Evolutionary conservation across 2,797 vertebrate species (phyloP), one percentile per base, ranked within the genome.

Genomic region (Alauda arvensis): DNA sequence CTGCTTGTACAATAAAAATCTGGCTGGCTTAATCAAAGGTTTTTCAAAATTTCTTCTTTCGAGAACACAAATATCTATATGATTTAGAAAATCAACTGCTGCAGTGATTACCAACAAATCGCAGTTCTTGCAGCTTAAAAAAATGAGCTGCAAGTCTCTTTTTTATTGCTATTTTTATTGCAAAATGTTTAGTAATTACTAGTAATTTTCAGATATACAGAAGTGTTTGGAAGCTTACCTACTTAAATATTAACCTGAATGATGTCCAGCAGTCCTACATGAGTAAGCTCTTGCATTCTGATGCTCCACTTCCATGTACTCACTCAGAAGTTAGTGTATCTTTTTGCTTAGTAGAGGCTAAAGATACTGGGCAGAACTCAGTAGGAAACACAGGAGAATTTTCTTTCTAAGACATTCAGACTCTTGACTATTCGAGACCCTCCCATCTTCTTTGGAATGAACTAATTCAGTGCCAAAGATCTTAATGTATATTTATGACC

Each of bases 111-210:
- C 15, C 9, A 81, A 55, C 2, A 59, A 37, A 34, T 7, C 26
- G 1, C 4, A 28, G 18, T 8, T 40, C 33, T 56, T 59, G 59
- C 37, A 67, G 13, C 19, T 37, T 39, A 56, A 86, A 87, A 87
- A 13, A n/a, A 31, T 8, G 2, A n/a, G 3, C 43, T 45, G 4
- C 5, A 56, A 26, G 5, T 31, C 1, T 52, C 5, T 34, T 16
- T 66, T 42, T 52, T 10, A 33, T 7, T 57, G 6, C 18, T 42
- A 13, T 20, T 40, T 39, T 42, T 33, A 18, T 62, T 81, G 39
- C 16, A 33, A 59, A 63, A 51, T 25, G 23, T 57, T 23, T 14
- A 59, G 12, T 21, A 53, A 37, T 45, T 69, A 3, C 8, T 59
- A 70, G 9, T 14, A 78, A 29, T 18, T 2, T 5, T 39, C 40